Base-by-base conservation (phyloP, 2,113 vertebrate genomes). In the Hipposideros armiger region DNA sequence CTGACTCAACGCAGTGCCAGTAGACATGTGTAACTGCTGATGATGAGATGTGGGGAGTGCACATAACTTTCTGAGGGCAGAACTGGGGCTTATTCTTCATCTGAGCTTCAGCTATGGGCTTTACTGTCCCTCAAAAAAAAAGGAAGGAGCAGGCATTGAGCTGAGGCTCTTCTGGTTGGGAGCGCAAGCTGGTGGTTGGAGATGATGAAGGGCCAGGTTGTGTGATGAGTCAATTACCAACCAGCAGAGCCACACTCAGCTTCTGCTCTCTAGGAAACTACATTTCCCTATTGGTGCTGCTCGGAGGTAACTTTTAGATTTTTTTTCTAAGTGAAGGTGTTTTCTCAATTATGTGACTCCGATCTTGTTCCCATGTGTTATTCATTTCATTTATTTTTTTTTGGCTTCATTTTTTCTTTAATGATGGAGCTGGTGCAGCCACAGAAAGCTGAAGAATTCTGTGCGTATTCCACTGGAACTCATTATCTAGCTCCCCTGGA, bases 321-420 rank as follows among this genome's bases (percentile, higher is more conserved):
- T 87, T 73, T 52, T 42, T 14, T 36, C 56, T 17, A 13, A 64
- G 60, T 42, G 91, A 47, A 42, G 70, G 72, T 24, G 42, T 89
- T 85, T 86, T 56, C 82, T 91, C 88, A 70, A 1, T 87, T 95
- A 93, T 67, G 70, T 40, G 26, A 52, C 83, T 95, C 26, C 69
- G 76, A 36, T 94, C 73, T 69, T 86, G n/a, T 94, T 93, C 82
- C 24, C 42, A 4, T 26, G n/a, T 90, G 80, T 73, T 94, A 64
- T 64, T 64, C 47, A 87, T 87, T 67, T 87, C 93, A 40, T 73
- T 96, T 45, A 26, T 26, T 30, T 91, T 28, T 90, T 94, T 91
- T 32, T 56, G 76, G 66, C 76, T 90, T 80, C 62, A 26, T 86
- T 93, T 96, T 54, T 10, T 91, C 72, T 87, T 69, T 78, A 11